These are phyloP conservation scores for Pampus argenteus DNA, from an alignment of 2,797 vertebrate genomes.

Conservation along the genomic window DNA sequence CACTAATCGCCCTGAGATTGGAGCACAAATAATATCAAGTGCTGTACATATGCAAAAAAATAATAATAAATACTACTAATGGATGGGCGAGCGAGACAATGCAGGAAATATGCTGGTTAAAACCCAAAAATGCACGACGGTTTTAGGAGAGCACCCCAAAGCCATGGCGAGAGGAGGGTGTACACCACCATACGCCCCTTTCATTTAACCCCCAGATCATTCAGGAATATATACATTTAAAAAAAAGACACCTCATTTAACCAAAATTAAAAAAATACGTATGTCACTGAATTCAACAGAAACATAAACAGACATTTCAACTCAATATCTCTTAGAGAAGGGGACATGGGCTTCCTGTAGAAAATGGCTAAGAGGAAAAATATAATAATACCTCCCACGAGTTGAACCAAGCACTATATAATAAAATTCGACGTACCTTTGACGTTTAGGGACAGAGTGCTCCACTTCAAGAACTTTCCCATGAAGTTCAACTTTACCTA, in stretches of 20 bases:
- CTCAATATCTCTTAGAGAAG: neutral
- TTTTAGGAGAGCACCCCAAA: conserved; percentile 52
- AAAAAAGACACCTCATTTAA: conserved; percentile 7
- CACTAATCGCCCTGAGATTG: conserved; percentile 24
- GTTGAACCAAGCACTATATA: conserved; percentile 34
- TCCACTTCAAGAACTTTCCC: conserved; percentile 98
- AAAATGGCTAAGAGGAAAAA: conserved; percentile 18
- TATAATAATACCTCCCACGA: conserved; percentile 21
- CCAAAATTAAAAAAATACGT: conserved; percentile 9
- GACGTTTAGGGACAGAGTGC: conserved; percentile 97
- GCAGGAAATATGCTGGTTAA: conserved; percentile 23
- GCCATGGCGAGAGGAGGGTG: conserved; percentile 63
- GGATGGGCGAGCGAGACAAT: conserved; percentile 6
- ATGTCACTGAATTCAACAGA: conserved; percentile 1
- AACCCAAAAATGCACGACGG: conserved; percentile 37
- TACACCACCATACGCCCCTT: conserved; percentile 62
- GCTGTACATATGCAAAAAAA: conserved; percentile 2
- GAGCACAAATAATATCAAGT: conserved; percentile 9
- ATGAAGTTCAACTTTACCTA: conserved; percentile 99
- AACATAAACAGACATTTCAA: neutral
- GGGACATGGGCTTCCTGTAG: neutral
- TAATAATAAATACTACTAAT: too few species aligned
- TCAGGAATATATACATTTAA: too few species aligned
- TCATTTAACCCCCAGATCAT: conserved; percentile 66
- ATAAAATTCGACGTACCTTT: conserved; percentile 88